Evolutionary conservation across 2,888 invertebrate genomes (phyloP), one percentile per base, ranked within the genome.

Genomic region (Augochlorella aurata): DNA sequence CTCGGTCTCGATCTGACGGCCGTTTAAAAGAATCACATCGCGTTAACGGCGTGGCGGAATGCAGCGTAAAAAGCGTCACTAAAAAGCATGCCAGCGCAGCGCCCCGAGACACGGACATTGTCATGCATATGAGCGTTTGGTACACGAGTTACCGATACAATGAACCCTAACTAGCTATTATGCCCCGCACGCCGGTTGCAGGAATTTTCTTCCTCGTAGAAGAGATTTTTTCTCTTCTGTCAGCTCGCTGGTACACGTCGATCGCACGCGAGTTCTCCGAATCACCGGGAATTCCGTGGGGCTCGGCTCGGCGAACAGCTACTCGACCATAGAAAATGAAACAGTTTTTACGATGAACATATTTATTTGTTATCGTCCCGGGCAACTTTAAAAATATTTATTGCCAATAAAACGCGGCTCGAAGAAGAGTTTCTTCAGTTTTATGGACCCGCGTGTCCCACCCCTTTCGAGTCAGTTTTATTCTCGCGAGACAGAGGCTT

Each of bases 141-240:
- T 84, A 86, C 86, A 77, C 86, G 85, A 85, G 89, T 91, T 90
- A 88, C 89, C 89, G 86, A 90, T 90, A 92, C 92, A 92, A 93
- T 92, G 90, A 91, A 85, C 79, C 88, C 90, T 92, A 92, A 92
- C 92, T 92, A 92, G 91, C 91, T 90, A 92, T 92, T 92, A 92
- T 91, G 82, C 86, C 81, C 65, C 61, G 82, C 85, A 80, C 80
- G 81, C 74, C 85, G 75, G 82, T 84, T 77, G 81, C 77, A 81
- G 76, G 81, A 83, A 79, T 86, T 87, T 81, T 79, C 84, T 75
- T 74, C 81, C 81, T 54, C 75, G 78, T 78, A 77, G 84, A 76
- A 81, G 70, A 72, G 85, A 87, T 88, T 88, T 74, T 49, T 38
- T 82, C 84, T 68, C 75, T 68, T 73, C 29, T 45, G 12, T 29